Percentiles rank a stretch among this genome's conserved stretches.
Evolutionary conservation across 2,113 vertebrate genomes (phyloP).

Genomic region (Dipodomys ordii): DNA sequence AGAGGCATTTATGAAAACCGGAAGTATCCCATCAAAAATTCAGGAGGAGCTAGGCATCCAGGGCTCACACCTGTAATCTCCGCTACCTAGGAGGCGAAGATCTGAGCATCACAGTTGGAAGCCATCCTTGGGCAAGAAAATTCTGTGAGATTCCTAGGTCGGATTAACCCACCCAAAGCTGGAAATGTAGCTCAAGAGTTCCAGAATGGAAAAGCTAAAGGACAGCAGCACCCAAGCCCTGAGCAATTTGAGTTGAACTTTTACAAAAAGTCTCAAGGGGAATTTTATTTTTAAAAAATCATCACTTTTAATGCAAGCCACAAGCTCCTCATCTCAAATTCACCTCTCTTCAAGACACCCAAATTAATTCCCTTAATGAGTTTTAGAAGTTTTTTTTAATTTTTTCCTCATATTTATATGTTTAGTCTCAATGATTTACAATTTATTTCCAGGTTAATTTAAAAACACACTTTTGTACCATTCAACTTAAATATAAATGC

Average conservation of each 20-base stretch:
- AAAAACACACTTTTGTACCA: background rate
- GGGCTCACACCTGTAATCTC: slow-evolving; percentile 72
- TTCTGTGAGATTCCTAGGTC: too few relatives aligned
- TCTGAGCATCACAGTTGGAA: too few relatives aligned
- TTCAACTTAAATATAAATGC: background rate
- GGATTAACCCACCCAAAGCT: too few relatives aligned
- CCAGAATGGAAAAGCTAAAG: too few relatives aligned
- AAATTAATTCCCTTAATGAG: background rate
- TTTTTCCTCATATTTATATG: slow-evolving; percentile 7
- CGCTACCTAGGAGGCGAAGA: slow-evolving; percentile 77
- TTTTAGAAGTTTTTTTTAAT: slow-evolving; percentile 25
- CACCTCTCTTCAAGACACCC: background rate
- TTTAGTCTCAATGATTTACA: slow-evolving; percentile 36
- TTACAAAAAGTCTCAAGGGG: slow-evolving; percentile 63
- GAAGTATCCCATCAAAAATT: slow-evolving; percentile 73
- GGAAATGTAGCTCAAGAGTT: too few relatives aligned
- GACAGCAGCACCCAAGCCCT: background rate
- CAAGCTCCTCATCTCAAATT: background rate
- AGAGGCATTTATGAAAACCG: slow-evolving; percentile 56
- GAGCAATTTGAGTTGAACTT: slow-evolving; percentile 74
- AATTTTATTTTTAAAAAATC: slow-evolving; percentile 62
- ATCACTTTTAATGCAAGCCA: slow-evolving; percentile 67
- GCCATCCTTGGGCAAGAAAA: too few relatives aligned
- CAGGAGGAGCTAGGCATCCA: slow-evolving; percentile 61
- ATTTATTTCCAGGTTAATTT: background rate